Evolutionary conservation across 2,797 vertebrate species (phyloP), one percentile per base, ranked within the genome.

Genomic region (Carcharodon carcharias): DNA sequence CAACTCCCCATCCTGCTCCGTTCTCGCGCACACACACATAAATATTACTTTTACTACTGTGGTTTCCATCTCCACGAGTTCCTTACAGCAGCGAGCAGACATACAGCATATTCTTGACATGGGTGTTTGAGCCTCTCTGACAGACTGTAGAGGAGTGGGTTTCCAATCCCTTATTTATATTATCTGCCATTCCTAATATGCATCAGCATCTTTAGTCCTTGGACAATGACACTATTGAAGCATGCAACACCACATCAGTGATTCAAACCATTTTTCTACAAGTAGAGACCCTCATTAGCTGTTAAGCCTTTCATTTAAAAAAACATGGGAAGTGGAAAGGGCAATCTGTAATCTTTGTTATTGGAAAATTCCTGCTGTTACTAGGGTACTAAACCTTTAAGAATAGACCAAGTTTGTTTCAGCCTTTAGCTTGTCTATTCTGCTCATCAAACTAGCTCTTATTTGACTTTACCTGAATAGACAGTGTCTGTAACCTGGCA

Each of bases 111-210:
- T 56, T 35, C 94, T 95, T 58, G 67, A 8, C 67, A 56, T 11
- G 11, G 28, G 35, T 18, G 31, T 54, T 77, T n/a, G 45, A 26
- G 50, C 35, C 69, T 28, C 9, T 35, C 28, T 1, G 18, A 40
- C 12, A 8, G 26, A 67, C 63, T 93, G 91, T 65, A 45, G 61
- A 65, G 61, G 61, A 93, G 9, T 69, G 0, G 28, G 11, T 77
- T 26, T 56, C 31, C 21, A n/a, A 95, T 58, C 69, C 94, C 69
- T 35, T 95, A 95, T 95, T 95, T 95, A 95, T 95, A 58, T 56
- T n/a, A 21, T 95, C 16, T n/a, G 56, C 26, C 11, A 56, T 67
- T 67, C 18, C 18, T 45, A 35, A 23, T 45, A 67, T 4, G 7
- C 3, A 65, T 93, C 91, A 45, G 91, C n/a, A 67, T 45, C 63